Percentiles rank a stretch among this genome's conserved stretches.
Conservation (phyloP, 2,888 invertebrate species). For the Drosophila kambysellisi region DNA sequence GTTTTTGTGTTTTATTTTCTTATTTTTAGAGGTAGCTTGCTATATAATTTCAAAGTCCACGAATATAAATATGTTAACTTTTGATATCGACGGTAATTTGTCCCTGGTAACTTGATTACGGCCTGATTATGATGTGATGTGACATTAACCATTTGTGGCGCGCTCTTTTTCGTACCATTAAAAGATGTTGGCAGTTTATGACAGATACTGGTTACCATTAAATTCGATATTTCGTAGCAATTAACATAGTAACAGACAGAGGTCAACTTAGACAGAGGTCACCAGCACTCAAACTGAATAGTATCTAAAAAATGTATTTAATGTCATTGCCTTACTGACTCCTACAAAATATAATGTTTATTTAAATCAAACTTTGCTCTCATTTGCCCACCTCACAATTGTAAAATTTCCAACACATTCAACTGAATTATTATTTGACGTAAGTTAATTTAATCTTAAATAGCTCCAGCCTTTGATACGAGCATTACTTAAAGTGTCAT, state of each 20-base stretch:
- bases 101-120: constrained; percentile 46
- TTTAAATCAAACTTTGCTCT: neutral
- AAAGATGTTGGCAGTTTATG: neutral
- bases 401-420: neutral
- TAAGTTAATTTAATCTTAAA: neutral
- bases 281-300: neutral
- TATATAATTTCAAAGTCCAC: constrained; percentile 65
- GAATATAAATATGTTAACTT: constrained; percentile 32
- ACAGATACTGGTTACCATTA: neutral
- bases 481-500: neutral
- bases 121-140: constrained; percentile 21
- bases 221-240: neutral
- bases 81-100: constrained; percentile 47
- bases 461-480: too few relatives aligned
- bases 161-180: neutral
- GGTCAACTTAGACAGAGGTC: neutral
- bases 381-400: neutral
- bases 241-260: neutral
- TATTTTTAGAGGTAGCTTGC: constrained; percentile 3
- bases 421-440: neutral
- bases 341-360: neutral
- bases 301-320: neutral
- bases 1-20: constrained; percentile 1
- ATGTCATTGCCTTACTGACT: neutral
- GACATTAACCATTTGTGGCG: neutral